Evolutionary conservation across 2,888 invertebrate species (phyloP), one percentile per base, ranked within the genome.

Genomic region (Phania funesta): DNA sequence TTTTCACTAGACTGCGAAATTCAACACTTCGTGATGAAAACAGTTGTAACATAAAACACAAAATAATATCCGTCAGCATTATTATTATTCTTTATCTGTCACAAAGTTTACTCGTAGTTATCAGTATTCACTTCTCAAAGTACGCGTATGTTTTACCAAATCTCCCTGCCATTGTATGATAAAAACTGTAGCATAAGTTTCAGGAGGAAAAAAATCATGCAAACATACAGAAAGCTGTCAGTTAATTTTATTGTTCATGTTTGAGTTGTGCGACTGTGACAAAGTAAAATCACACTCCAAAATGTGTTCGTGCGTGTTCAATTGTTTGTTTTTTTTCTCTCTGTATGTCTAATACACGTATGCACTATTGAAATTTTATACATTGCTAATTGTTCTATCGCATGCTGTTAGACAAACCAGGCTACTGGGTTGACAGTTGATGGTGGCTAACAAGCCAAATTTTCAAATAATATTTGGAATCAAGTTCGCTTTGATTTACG

Each of bases 331-430:
- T 58, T 41, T 62, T 24, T 24, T 5, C 18, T 60, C 2, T 26
- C 18, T 18, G n/a, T n/a, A n/a, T 20, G 29, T 77, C n/a, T n/a
- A 32, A 9, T 32, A n/a, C 5, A 13, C n/a, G 20, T 20, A 44
- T 26, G 22, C 41, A 26, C 32, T 65, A 71, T 65, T 65, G 78
- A 71, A 65, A 58, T 29, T 71, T 78, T 26, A 77, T 62, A 77
- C 48, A 71, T 38, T 56, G 29, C 22, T 41, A 41, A 52, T 60
- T 50, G 11, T 60, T 60, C 24, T 52, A 41, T 50, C 41, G 22
- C 35, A 48, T n/a, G n/a, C n/a, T n/a, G n/a, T n/a, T n/a, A n/a
- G n/a, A n/a, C n/a, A n/a, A n/a, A n/a, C n/a, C n/a, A n/a, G n/a
- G n/a, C n/a, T n/a, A n/a, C n/a, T n/a, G n/a, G n/a, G n/a, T n/a